Evolutionary conservation across 1,140 invertebrate genomes (phyloP), one percentile per base, ranked within the genome.

Genomic region (Drosophila seguyi): DNA sequence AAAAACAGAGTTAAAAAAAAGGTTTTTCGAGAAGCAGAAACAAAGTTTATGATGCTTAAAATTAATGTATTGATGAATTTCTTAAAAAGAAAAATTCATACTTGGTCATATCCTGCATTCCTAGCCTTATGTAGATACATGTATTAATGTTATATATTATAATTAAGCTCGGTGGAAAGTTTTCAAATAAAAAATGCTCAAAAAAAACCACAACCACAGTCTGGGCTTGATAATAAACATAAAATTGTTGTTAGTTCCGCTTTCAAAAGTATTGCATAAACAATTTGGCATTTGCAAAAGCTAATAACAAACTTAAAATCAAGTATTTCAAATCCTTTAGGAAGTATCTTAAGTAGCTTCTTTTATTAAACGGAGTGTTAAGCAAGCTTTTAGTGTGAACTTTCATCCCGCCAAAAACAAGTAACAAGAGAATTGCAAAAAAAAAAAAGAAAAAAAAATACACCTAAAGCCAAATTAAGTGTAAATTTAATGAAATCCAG

Each of bases 401-500:
- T 72, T 72, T 72, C 68, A 50, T 58, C 36, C 52, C 65, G 6
- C 47, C 47, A 48, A 69, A 45, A 45, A 45, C 13, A 45, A 20
- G 42, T 13, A 45, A 58, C 52, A 34, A 47, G 44, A 34, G 36
- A 72, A 72, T 71, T 72, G 66, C 68, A 69, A 31, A 39, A 45
- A n/a, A n/a, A n/a, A n/a, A n/a, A n/a, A n/a, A n/a, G n/a, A n/a
- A n/a, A n/a, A n/a, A n/a, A 29, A 39, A 72, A 47, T 11, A 42
- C 27, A 60, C 38, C 34, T 44, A 66, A 42, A 41, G 34, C 18
- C 27, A 52, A 59, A 60, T 67, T 56, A 68, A 68, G 48, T 71
- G 47, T 55, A 60, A 48, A 42, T 57, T 76, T 75, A 74, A 75
- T 72, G 66, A 78, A 78, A 79, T 79, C 47, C 67, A 72, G 74